Conservation (phyloP, 2,888 invertebrate species). For the Nezara viridula region DNA sequence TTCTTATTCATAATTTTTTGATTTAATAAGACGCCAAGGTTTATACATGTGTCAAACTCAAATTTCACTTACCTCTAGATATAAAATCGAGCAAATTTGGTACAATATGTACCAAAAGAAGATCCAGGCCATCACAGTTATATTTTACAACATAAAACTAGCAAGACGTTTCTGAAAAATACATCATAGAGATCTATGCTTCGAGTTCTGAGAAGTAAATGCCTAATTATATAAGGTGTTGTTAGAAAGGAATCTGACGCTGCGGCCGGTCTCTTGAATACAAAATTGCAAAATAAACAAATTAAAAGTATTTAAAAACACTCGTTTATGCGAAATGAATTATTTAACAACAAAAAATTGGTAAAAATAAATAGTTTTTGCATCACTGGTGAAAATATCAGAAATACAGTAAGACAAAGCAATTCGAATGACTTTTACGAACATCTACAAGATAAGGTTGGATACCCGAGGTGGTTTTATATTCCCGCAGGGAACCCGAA, state of each 20-base stretch:
- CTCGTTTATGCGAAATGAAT: background rate
- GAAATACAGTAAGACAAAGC: background rate
- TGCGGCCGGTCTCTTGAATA: background rate
- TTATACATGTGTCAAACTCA: no score
- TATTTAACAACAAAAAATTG: background rate
- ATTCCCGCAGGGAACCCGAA: background rate
- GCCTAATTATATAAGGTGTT: background rate
- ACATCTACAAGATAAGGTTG: background rate
- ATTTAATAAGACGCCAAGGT: no score
- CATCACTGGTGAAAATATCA: background rate
- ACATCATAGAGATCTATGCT: background rate
- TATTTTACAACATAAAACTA: background rate
- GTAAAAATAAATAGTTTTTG: background rate
- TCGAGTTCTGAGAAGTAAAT: background rate
- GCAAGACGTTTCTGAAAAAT: background rate
- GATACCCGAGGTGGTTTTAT: background rate
- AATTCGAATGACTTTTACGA: background rate
- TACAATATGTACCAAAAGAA: background rate
- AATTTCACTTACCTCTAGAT: background rate
- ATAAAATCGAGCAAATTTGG: background rate
- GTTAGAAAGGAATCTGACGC: background rate
- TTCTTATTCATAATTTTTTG: no score
- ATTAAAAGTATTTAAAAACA: background rate
- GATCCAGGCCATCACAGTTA: background rate
- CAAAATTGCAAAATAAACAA: background rate